Evolutionary conservation across 2,797 vertebrate genomes (phyloP).

Genomic region (Rhinichthys osculus): DNA sequence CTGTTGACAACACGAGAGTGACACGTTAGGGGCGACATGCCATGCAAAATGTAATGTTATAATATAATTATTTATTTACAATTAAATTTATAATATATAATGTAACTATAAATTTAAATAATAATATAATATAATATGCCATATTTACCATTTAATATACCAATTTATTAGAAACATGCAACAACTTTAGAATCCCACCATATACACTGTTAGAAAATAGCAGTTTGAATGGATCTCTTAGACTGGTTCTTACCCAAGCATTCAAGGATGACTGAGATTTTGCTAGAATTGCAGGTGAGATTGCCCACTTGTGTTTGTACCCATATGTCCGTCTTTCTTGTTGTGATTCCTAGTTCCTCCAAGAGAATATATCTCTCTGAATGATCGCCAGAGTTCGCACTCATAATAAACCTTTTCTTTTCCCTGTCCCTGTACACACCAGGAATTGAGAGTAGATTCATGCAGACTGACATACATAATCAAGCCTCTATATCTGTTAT

Average conservation of each 20-base stretch:
- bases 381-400: not conserved
- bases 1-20: too few species aligned
- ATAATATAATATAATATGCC: not conserved
- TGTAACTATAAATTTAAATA: not conserved
- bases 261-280: conserved; percentile 33
- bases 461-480: not conserved
- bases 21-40: too few species aligned
- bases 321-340: conserved; percentile 38
- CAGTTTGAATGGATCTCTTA: not conserved
- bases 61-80: too few species aligned
- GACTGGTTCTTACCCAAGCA: conserved; percentile 43
- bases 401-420: not conserved
- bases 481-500: not conserved
- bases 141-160: not conserved
- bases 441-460: not conserved
- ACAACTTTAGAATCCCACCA: not conserved
- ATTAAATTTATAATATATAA: too few species aligned
- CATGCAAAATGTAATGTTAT: too few species aligned
- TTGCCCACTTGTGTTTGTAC: conserved; percentile 32
- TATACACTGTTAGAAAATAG: not conserved
- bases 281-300: conserved; percentile 30
- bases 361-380: not conserved
- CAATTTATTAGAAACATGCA: not conserved
- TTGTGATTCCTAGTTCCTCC: conserved; percentile 28
- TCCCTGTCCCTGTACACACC: conserved; percentile 7